phyloP scores from a whole-genome alignment of 1,140 invertebrate species.

The Lasioglossum albipes region DNA sequence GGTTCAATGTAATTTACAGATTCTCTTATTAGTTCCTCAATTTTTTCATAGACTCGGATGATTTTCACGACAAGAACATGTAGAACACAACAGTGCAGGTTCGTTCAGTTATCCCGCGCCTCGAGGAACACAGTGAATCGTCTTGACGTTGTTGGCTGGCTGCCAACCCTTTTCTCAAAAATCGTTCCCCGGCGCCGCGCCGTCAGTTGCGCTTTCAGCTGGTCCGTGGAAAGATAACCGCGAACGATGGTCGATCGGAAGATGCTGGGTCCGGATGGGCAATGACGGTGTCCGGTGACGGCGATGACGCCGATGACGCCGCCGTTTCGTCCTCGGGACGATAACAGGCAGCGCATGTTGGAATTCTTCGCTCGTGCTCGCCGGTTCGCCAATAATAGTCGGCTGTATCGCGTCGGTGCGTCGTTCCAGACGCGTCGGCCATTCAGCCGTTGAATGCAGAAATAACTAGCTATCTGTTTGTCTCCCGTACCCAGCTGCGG shows the following conservation, averaged over 20 bases:
- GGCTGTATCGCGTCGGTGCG: conserved; percentile 62
- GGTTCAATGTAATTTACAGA: too few species aligned
- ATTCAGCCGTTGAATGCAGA: conserved; percentile 67
- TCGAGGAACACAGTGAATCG: too few species aligned
- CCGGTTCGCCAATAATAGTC: conserved; percentile 62
- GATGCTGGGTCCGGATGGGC: background rate
- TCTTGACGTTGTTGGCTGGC: too few species aligned
- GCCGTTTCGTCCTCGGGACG: conserved; percentile 27
- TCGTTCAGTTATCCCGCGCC: too few species aligned
- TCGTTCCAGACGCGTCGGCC: conserved; percentile 66
- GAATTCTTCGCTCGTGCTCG: conserved; percentile 60
- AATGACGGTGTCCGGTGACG: conserved; percentile 21
- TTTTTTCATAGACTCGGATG: too few species aligned
- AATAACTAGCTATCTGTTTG: conserved; percentile 69
- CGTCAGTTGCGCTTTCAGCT: too few species aligned
- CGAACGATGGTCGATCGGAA: background rate
- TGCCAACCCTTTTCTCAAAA: too few species aligned
- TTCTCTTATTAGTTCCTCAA: too few species aligned
- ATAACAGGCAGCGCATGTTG: conserved; percentile 44
- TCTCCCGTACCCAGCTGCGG: conserved; percentile 66
- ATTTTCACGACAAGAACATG: too few species aligned
- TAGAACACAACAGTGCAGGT: too few species aligned
- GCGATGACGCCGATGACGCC: conserved; percentile 38
- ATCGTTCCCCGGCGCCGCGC: too few species aligned
- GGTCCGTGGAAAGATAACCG: background rate